Conservation (phyloP, 2,113 vertebrate genomes). For the Sylvilagus bachmani region DNA sequence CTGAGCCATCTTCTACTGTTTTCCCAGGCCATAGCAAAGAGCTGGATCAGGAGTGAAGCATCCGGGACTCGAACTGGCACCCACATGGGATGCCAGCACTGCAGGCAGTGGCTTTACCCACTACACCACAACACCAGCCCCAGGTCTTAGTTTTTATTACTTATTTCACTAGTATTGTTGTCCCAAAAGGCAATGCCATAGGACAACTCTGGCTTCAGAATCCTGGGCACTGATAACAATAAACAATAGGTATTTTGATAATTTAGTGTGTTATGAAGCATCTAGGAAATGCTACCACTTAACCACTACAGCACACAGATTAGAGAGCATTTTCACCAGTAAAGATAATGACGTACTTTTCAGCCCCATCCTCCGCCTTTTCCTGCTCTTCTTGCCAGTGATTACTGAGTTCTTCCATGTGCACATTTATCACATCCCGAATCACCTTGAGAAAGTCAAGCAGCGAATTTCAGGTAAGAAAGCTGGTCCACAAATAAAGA, state of each 20-base stretch:
- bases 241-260: background rate
- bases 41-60: too few relatives aligned
- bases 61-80: too few relatives aligned
- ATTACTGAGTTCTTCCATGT: slow-evolving; percentile 94
- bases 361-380: slow-evolving; percentile 80
- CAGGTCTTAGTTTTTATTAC: background rate
- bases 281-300: background rate
- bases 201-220: background rate
- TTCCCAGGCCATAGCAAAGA: too few relatives aligned
- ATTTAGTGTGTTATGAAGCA: background rate
- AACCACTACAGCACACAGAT: background rate
- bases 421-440: slow-evolving; percentile 96
- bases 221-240: background rate
- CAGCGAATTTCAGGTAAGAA: background rate
- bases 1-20: too few relatives aligned
- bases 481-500: background rate
- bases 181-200: background rate
- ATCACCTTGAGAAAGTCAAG: slow-evolving; percentile 91
- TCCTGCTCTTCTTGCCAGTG: slow-evolving; percentile 94
- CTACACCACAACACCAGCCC: too few relatives aligned
- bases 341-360: slow-evolving; percentile 60
- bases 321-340: background rate
- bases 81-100: too few relatives aligned
- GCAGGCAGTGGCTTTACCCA: too few relatives aligned
- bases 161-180: background rate